Conservation (phyloP, 2,888 invertebrate species). For the Zygothrica quintamaculata region DNA sequence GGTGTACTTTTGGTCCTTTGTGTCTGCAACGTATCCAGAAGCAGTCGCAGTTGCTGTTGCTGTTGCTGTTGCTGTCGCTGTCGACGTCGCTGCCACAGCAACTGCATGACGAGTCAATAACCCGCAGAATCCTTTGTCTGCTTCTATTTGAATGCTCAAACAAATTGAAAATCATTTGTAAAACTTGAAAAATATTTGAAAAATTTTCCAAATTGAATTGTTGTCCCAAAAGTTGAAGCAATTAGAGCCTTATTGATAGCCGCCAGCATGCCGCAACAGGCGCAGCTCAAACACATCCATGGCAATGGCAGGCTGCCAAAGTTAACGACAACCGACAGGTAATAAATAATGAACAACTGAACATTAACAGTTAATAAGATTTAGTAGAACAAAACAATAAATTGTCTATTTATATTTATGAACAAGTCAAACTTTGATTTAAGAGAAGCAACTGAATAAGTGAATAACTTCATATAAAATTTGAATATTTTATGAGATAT, state of each 20-base stretch:
- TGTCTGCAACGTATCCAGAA: conserved; percentile 52
- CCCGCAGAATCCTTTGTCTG: conserved; percentile 50
- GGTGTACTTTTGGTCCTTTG: conserved; percentile 33
- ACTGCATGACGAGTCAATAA: conserved; percentile 44
- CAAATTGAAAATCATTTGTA: too few relatives aligned
- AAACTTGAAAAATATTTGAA: too few relatives aligned
- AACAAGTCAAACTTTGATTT: too few relatives aligned
- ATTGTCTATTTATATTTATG: too few relatives aligned
- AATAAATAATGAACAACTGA: conserved; percentile 23
- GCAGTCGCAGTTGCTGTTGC: conserved; percentile 10
- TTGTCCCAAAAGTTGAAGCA: too few relatives aligned
- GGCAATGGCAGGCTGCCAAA: conserved; percentile 61
- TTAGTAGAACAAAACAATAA: too few relatives aligned
- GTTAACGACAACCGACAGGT: conserved; percentile 65
- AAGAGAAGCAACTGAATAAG: too few relatives aligned
- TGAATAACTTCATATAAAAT: too few relatives aligned
- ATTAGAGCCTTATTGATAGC: too few relatives aligned
- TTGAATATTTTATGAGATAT: too few relatives aligned
- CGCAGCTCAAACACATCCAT: conserved; percentile 62
- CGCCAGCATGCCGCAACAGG: conserved; percentile 60
- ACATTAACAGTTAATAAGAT: not conserved
- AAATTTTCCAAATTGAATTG: conserved; percentile 15
- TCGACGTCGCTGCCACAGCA: conserved; percentile 2
- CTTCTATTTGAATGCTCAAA: conserved; percentile 10
- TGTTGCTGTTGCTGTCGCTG: not conserved